These are phyloP conservation scores for Amphipyra berbera DNA, from an alignment of 2,888 invertebrate species.

Conservation along the genomic window DNA sequence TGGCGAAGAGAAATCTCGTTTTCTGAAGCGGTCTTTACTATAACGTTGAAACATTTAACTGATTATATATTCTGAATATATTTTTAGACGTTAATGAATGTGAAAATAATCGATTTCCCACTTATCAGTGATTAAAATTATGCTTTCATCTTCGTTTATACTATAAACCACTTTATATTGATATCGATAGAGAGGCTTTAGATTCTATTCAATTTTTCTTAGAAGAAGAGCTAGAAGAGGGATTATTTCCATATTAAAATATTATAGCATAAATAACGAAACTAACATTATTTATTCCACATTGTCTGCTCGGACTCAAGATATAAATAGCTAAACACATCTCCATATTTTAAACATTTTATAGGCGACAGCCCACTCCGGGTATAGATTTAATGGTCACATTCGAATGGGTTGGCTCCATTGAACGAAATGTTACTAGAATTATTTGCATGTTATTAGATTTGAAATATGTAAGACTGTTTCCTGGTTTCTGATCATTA, in stretches of 20 bases:
- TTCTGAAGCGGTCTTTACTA: constrained; percentile 65
- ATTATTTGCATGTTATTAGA: constrained; percentile 13
- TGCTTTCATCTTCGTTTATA: no score
- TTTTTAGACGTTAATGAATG: neutral
- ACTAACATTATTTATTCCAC: constrained; percentile 5
- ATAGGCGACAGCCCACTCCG: constrained; percentile 1
- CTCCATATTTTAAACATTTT: constrained; percentile 23
- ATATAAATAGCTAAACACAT: constrained; percentile 19
- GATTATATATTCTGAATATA: constrained; percentile 16
- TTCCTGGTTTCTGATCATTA: constrained; percentile 2
- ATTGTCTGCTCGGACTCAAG: constrained; percentile 4
- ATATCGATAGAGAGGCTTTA: no score
- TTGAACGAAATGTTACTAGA: constrained; percentile 9
- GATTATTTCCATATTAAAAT: neutral
- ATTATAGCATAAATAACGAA: neutral
- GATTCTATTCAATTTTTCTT: no score
- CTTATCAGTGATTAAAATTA: neutral
- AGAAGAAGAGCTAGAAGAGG: no score
- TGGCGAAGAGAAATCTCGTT: constrained; percentile 75
- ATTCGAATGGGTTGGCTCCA: constrained; percentile 17
- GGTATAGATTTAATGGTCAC: constrained; percentile 20
- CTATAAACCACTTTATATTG: no score
- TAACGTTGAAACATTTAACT: constrained; percentile 44
- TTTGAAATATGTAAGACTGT: constrained; percentile 3
- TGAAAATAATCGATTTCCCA: constrained; percentile 9